Evolutionary conservation across 2,113 vertebrate genomes (phyloP), one percentile per base, ranked within the genome.

Genomic region (Plestiodon gilberti): DNA sequence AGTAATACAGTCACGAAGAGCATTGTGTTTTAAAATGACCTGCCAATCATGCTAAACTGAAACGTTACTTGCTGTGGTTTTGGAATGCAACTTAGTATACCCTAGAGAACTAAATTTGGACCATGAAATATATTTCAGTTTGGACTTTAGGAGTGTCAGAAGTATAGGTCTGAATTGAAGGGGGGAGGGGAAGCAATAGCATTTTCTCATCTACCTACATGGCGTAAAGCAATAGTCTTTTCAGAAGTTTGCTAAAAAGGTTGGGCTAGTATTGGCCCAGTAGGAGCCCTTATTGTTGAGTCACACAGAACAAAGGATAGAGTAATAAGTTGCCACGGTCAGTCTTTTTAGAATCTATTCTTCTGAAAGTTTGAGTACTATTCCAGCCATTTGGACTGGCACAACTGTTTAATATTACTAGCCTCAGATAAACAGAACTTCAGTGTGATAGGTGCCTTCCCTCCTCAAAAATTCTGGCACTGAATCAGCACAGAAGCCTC

Each of bases 11-110:
- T 89, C 84, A 83, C 90, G 79, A 90, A 92, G 88, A 88, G 52
- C 15, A 43, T 65, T 79, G 25, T 33, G 52, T 92, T 40, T 75
- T 70, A 61, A 82, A 90, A 87, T 89, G 85, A 89, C 84, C 83
- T 87, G 85, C 76, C 89, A 87, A 43, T 95, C 89, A 90, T 85
- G 90, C 79, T 93, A 92, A 93, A 93, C 81, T 84, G 70, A 91
- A 92, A 76, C 85, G 87, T 84, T 93, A 79, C 89, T 94, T 91
- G 78, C 86, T 76, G 69, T 89, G 70, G 2, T n/a, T 92, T 95
- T 89, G 73, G 74, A 90, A 91, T 83, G 55, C 84, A 33, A 33
- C 84, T 88, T 93, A 91, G 88, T 92, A 90, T 91, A 88, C 86
- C 79, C 78, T 57, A 61, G 74, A 73, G 70, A 82, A 82, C 73